Evolutionary conservation across 2,888 invertebrate genomes (phyloP).

Genomic region (Hermaeophaga mercurialis): DNA sequence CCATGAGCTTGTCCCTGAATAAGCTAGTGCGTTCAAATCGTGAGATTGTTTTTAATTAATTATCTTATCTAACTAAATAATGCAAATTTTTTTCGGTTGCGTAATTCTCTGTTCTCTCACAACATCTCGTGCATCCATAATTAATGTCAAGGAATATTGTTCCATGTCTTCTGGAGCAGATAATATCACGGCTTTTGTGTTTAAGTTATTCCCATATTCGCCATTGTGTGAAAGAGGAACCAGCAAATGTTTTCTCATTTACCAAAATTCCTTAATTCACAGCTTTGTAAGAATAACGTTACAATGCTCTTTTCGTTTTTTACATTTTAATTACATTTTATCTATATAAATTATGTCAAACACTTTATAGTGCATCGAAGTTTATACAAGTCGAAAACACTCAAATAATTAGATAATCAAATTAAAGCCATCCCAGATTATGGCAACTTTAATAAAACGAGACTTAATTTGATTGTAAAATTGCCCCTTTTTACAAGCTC

Average conservation of each 20-base stretch:
- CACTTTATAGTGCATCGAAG: no score
- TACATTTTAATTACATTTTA: no score
- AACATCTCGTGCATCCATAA: slow-evolving; percentile 27
- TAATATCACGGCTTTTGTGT: slow-evolving; percentile 25
- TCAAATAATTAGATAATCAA: no score
- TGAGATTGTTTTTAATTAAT: slow-evolving; percentile 36
- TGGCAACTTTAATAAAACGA: no score
- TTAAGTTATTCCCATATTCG: background rate
- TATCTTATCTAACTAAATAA: slow-evolving; percentile 30
- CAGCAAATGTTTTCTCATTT: background rate
- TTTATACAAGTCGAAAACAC: no score
- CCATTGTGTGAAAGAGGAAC: slow-evolving; percentile 20
- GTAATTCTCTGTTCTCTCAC: slow-evolving; percentile 26
- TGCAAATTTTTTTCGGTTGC: slow-evolving; percentile 36
- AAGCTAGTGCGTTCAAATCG: slow-evolving; percentile 26
- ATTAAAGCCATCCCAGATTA: no score
- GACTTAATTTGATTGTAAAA: no score
- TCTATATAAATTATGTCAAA: no score
- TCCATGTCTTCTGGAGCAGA: slow-evolving; percentile 29
- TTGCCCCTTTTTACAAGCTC: no score
- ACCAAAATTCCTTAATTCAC: background rate
- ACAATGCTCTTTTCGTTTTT: no score
- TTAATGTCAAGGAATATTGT: slow-evolving; percentile 22
- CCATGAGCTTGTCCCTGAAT: slow-evolving; percentile 35
- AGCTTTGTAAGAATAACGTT: background rate